These are phyloP conservation scores for Drosophila falleni DNA, from an alignment of 2,888 invertebrate species.

Conservation along the genomic window DNA sequence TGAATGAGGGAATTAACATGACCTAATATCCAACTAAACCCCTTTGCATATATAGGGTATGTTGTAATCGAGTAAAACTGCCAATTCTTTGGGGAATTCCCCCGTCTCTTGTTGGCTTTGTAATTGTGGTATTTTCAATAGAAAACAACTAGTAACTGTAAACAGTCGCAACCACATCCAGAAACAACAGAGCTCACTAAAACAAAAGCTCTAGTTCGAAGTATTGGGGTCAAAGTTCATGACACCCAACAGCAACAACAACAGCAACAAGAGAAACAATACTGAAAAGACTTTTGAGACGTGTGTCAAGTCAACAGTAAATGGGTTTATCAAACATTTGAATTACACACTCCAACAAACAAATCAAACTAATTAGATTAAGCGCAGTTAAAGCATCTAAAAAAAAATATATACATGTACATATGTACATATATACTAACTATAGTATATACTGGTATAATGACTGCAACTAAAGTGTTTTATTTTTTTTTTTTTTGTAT, in stretches of 20 bases:
- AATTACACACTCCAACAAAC: slow-evolving; percentile 28
- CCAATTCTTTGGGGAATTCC: not conserved
- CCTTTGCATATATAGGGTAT: slow-evolving; percentile 1
- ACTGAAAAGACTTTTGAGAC: not conserved
- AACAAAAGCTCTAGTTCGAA: slow-evolving; percentile 27
- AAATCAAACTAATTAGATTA: slow-evolving; percentile 36
- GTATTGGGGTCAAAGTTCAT: slow-evolving; percentile 57
- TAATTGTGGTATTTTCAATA: slow-evolving; percentile 22
- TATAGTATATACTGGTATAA: not conserved
- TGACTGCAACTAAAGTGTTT: slow-evolving; percentile 12
- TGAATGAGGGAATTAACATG: not conserved
- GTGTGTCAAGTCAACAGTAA: slow-evolving; percentile 23
- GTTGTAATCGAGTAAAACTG: not conserved
- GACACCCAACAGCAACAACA: slow-evolving; percentile 26
- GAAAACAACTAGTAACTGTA: slow-evolving; percentile 40
- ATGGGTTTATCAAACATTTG: slow-evolving; percentile 22
- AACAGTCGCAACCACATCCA: slow-evolving; percentile 33
- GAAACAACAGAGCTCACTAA: slow-evolving; percentile 23
- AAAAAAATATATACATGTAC: not conserved
- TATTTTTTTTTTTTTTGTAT: slow-evolving; percentile 1
- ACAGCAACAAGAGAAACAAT: not conserved
- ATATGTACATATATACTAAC: not conserved
- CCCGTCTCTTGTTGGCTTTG: not conserved
- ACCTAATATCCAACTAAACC: not conserved
- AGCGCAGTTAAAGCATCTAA: not conserved